Evolutionary conservation across 2,888 invertebrate species (phyloP).

Genomic region (Drosophila sordidula): DNA sequence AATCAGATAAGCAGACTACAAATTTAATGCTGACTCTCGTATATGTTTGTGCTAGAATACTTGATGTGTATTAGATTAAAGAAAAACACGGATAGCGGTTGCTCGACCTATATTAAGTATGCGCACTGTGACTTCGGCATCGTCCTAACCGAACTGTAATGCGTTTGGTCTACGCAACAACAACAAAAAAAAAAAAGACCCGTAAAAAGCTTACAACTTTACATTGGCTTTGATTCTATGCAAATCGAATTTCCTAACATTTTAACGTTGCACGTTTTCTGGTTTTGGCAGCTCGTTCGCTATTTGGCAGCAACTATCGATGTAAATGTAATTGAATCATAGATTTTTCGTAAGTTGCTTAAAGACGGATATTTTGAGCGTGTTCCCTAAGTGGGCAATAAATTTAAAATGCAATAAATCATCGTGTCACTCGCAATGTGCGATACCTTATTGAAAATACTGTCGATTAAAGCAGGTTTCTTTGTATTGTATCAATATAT

Average conservation of each 20-base stretch:
- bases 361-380: no score
- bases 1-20: neutral
- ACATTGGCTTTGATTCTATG: slow-evolving; percentile 21
- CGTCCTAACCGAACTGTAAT: neutral
- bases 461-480: no score
- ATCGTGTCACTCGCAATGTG: neutral
- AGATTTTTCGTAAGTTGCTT: neutral
- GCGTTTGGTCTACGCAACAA: neutral
- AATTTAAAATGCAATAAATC: neutral
- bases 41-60: neutral
- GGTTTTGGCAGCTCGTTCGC: slow-evolving; percentile 2
- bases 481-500: no score
- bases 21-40: neutral
- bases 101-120: slow-evolving; percentile 18
- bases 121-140: slow-evolving; percentile 9
- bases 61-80: neutral
- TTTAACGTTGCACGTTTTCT: slow-evolving; percentile 7
- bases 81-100: neutral
- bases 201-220: neutral
- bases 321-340: slow-evolving; percentile 1
- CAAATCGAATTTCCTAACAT: slow-evolving; percentile 23
- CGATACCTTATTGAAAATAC: no score
- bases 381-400: neutral
- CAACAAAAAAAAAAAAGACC: neutral
- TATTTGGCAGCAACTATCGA: slow-evolving; percentile 2